Percentiles rank a stretch among this genome's conserved stretches.
Conservation (phyloP, 1,140 invertebrate species). For the Drosophila punjabiensis region DNA sequence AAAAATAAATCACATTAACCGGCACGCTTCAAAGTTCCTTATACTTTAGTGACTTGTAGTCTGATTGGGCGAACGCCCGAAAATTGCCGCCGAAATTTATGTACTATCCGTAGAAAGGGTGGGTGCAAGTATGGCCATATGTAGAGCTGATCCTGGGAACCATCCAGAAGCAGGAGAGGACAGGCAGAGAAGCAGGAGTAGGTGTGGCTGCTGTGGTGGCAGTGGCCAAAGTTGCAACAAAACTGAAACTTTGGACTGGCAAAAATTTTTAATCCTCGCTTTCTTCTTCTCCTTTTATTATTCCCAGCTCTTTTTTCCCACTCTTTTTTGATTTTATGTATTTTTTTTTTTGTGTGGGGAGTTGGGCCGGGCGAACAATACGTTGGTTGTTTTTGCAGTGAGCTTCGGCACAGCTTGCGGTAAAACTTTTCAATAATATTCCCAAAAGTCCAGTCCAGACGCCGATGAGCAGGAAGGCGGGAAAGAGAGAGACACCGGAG, state of each 20-base stretch:
- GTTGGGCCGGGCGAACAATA: conserved; percentile 55
- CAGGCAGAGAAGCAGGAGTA: background rate
- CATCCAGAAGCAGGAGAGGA: too few relatives aligned
- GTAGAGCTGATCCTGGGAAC: conserved; percentile 18
- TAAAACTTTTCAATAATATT: conserved; percentile 83
- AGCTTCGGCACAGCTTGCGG: conserved; percentile 73
- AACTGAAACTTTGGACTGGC: conserved; percentile 73
- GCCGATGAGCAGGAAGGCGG: conserved; percentile 29
- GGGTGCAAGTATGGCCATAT: conserved; percentile 29
- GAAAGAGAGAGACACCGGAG: conserved; percentile 30
- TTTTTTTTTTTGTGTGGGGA: conserved; percentile 28
- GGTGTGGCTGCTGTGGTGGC: conserved; percentile 61
- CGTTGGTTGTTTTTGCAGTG: conserved; percentile 73
- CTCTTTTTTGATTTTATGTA: conserved; percentile 43
- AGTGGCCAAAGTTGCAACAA: conserved; percentile 80
- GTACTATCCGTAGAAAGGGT: conserved; percentile 44
- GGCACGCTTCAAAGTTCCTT: conserved; percentile 12
- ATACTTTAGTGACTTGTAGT: conserved; percentile 50
- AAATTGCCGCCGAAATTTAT: conserved; percentile 72
- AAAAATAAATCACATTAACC: background rate
- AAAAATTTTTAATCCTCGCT: conserved; percentile 64
- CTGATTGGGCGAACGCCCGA: conserved; percentile 54
- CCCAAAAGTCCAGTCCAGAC: conserved; percentile 78
- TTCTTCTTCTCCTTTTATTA: conserved; percentile 31
- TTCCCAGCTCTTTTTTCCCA: conserved; percentile 33